Evolutionary conservation across 2,888 invertebrate species (phyloP), one percentile per base, ranked within the genome.

Genomic region (Drosophila nr. perissopoda): DNA sequence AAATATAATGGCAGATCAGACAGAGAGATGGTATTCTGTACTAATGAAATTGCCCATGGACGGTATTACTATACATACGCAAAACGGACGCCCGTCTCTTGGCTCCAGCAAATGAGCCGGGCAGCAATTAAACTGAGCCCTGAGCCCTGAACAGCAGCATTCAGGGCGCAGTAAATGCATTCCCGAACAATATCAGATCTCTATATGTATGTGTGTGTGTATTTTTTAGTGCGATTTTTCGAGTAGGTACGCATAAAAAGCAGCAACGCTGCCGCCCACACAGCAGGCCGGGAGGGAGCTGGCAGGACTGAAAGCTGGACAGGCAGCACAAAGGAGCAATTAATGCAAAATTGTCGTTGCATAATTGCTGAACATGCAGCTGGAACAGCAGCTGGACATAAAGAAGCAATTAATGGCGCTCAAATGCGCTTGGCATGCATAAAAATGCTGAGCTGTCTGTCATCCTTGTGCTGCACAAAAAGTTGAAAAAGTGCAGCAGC

Each of bases 371-470:
- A 81, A 80, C 82, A 91, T 84, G 90, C 90, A 84, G 61, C 78
- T 70, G 70, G 70, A 69, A 57, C 52, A 71, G 66, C 78, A 74
- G 60, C 75, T 48, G 63, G 59, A 65, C 80, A 83, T 91, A 91
- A 91, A 91, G 88, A 79, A 91, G 89, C 91, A 91, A 91, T 91
- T 91, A 91, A 88, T 89, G 85, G 59, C 83, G 66, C 77, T 77
- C 81, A 89, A 91, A 91, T 91, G 91, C 91, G 91, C 91, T 82
- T 90, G 87, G 90, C 88, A 91, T 91, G 91, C 91, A 91, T 83
- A 91, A 91, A 91, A 91, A 90, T 91, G 76, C 63, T 76, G 67
- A 76, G 60, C 59, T 61, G 68, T 67, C 62, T 61, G 66, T 72
- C 59, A 51, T 42, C 56, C 61, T 53, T 38, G 40, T 31, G 51